Conservation (phyloP, 2,888 invertebrate genomes). For the Protodeltote pygarga region DNA sequence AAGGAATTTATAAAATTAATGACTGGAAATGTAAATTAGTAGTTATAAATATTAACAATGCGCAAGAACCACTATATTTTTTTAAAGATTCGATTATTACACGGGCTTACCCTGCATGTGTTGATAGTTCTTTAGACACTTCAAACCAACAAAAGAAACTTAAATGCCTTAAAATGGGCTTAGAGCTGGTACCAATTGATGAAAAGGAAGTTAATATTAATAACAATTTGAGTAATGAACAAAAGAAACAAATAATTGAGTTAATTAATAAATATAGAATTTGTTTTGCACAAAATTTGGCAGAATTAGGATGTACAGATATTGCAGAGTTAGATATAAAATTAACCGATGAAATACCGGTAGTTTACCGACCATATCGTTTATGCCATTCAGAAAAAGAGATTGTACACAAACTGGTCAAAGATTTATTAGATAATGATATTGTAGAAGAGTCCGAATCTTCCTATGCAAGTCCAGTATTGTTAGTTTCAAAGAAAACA, state of each 20-base stretch:
- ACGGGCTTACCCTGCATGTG: neutral
- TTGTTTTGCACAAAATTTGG: conserved; percentile 1
- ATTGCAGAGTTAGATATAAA: neutral
- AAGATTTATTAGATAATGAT: neutral
- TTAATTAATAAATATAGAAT: neutral
- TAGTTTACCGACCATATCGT: neutral
- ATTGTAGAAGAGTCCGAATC: neutral
- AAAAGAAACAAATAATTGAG: neutral
- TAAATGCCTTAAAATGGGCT: neutral
- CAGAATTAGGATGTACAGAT: neutral
- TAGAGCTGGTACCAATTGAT: neutral
- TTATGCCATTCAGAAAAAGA: neutral
- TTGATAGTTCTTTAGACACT: neutral
- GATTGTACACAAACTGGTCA: neutral
- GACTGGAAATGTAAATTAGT: neutral
- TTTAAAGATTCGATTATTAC: neutral
- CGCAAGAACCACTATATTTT: neutral
- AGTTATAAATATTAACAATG: neutral
- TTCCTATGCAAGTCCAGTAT: neutral
- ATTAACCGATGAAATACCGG: neutral
- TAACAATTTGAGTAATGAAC: neutral
- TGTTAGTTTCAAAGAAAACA: neutral
- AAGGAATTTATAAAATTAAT: neutral
- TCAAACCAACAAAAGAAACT: neutral
- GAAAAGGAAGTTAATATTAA: neutral